Percentiles rank a stretch among this genome's conserved stretches.
Evolutionary conservation across 2,888 invertebrate species (phyloP).

Genomic region (Sicus ferrugineus): DNA sequence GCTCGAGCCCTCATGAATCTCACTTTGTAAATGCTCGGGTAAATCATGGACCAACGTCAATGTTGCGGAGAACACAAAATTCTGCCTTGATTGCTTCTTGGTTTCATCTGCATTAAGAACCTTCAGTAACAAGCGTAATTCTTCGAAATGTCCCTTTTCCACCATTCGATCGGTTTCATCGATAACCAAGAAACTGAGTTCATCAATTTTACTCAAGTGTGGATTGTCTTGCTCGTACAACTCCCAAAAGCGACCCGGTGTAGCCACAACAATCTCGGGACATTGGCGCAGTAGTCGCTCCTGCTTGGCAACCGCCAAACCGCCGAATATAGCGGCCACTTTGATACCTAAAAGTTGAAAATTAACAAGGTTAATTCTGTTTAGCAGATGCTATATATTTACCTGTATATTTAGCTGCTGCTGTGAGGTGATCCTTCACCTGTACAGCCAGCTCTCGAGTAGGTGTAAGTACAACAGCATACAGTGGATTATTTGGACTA

Average conservation of each 20-base stretch:
- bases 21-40: conserved; percentile 75
- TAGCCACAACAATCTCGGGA: conserved; percentile 96
- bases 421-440: conserved; percentile 83
- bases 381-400: not conserved
- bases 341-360: conserved; percentile 64
- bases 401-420: conserved; percentile 80
- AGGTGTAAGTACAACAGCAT: conserved; percentile 90
- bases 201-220: conserved; percentile 76
- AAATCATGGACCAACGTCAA: conserved; percentile 90
- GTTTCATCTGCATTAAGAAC: conserved; percentile 76
- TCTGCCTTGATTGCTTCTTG: conserved; percentile 76
- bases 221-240: conserved; percentile 80
- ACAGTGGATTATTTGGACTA: conserved; percentile 65
- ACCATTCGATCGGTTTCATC: conserved; percentile 99
- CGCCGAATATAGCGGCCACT: conserved; percentile 89
- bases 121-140: conserved; percentile 82
- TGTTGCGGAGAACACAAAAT: conserved; percentile 97
- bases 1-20: conserved; percentile 23
- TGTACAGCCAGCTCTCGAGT: conserved; percentile 97
- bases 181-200: conserved; percentile 87
- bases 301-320: conserved; percentile 93
- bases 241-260: conserved; percentile 97
- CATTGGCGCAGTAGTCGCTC: conserved; percentile 80
- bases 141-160: conserved; percentile 94
- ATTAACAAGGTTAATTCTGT: not conserved